Conservation (phyloP, 2,797 vertebrate species). For the Parotocinclus haroldoi region DNA sequence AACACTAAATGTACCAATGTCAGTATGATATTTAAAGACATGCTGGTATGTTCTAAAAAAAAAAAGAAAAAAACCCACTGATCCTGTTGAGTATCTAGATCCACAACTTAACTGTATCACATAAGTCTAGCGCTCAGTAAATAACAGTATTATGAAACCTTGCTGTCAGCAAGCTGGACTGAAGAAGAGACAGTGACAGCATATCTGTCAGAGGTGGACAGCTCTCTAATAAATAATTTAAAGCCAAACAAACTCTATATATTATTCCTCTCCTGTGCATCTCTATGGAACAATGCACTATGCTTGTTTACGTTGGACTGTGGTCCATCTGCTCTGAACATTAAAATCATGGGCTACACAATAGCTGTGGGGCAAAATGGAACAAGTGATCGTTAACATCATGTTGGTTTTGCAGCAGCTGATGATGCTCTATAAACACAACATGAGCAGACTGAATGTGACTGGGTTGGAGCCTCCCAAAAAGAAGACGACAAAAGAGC, state of each 20-base stretch:
- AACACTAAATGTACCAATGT: not conserved
- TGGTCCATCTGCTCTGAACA: conserved; percentile 23
- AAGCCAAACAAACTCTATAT: conserved; percentile 32
- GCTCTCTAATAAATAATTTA: conserved; percentile 52
- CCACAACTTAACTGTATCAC: not conserved
- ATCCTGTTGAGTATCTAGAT: not conserved
- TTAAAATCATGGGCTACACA: conserved; percentile 24
- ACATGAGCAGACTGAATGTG: not conserved
- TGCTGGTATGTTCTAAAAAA: no score
- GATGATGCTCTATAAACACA: conserved; percentile 3
- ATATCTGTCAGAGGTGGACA: conserved; percentile 31
- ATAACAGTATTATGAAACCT: conserved; percentile 44
- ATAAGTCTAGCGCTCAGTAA: conserved; percentile 34
- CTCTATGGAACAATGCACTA: conserved; percentile 37
- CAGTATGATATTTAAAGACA: not conserved
- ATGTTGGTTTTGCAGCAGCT: conserved; percentile 7
- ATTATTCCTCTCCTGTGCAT: conserved; percentile 42
- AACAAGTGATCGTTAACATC: conserved; percentile 30
- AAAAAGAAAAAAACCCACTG: no score
- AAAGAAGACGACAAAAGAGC: not conserved
- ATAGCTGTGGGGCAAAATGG: conserved; percentile 29
- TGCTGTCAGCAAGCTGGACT: conserved; percentile 38
- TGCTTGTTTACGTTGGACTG: conserved; percentile 12
- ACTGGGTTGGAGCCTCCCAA: not conserved
- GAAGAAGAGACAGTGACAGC: conserved; percentile 21